Evolutionary conservation across 2,888 invertebrate genomes (phyloP).

Genomic region (Cataglyphis rosenhaueri): DNA sequence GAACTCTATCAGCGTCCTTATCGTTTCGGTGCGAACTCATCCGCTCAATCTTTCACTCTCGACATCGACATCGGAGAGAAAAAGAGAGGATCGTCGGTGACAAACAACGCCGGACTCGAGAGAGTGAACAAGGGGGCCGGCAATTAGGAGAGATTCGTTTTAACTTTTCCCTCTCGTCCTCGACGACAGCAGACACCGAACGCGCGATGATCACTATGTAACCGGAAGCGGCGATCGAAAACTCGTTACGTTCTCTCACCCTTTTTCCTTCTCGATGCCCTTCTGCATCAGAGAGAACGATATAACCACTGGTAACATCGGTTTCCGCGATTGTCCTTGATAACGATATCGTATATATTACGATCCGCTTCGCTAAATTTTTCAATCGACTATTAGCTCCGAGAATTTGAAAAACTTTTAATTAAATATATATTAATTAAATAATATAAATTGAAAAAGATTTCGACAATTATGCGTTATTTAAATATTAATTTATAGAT

Average conservation of each 20-base stretch:
- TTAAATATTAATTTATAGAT: background rate
- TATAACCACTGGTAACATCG: constrained; percentile 3
- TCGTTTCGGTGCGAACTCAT: constrained; percentile 24
- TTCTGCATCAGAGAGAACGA: constrained; percentile 12
- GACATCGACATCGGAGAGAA: constrained; percentile 16
- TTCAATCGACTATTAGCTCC: background rate
- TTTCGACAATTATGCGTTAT: background rate
- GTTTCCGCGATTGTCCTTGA: constrained; percentile 23
- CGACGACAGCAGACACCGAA: constrained; percentile 31
- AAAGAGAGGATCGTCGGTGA: constrained; percentile 46
- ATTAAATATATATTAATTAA: background rate
- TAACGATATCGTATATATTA: constrained; percentile 16
- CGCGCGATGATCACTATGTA: constrained; percentile 52
- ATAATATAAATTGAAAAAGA: background rate
- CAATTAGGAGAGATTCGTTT: constrained; percentile 62
- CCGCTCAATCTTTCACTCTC: constrained; percentile 38
- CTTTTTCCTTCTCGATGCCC: background rate
- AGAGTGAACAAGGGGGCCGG: constrained; percentile 50
- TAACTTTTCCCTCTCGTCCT: constrained; percentile 47
- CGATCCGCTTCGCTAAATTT: background rate
- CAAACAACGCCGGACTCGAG: constrained; percentile 40
- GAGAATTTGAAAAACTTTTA: background rate
- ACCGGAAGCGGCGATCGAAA: constrained; percentile 54
- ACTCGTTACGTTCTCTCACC: constrained; percentile 33
- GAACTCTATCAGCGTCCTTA: constrained; percentile 29